Conservation (phyloP, 1,140 invertebrate genomes). For the Drosophila grimshawi region DNA sequence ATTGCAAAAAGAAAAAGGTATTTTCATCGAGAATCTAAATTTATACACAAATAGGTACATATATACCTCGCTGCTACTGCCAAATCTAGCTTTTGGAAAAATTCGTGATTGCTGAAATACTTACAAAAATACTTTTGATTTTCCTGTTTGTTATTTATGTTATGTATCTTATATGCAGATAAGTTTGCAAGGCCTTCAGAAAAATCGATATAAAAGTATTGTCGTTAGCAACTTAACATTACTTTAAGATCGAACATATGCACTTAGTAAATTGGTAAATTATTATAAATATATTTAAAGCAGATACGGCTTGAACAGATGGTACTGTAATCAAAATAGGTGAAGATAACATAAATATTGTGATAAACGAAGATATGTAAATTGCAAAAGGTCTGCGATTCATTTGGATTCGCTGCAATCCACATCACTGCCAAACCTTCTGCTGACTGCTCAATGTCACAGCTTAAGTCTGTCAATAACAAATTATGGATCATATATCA, state of each 20-base stretch:
- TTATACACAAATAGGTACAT: constrained; percentile 3
- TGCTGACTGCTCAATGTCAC: not conserved
- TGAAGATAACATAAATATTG: too few species aligned
- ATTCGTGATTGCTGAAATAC: too few species aligned
- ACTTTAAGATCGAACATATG: not conserved
- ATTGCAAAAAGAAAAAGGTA: not conserved
- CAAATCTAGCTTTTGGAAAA: not conserved
- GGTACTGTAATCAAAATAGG: too few species aligned
- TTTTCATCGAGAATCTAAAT: not conserved
- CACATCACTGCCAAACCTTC: constrained; percentile 23
- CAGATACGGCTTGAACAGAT: too few species aligned
- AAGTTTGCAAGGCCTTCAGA: too few species aligned
- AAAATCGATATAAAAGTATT: not conserved
- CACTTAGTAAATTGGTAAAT: too few species aligned
- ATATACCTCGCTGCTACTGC: not conserved
- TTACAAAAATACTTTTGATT: too few species aligned
- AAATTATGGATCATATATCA: constrained; percentile 44
- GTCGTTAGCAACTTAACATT: not conserved
- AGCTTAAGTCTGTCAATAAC: constrained; percentile 50
- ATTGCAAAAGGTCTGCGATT: too few species aligned
- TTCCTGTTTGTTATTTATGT: too few species aligned
- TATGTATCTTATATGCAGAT: too few species aligned
- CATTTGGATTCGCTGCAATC: not conserved
- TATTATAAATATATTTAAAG: too few species aligned
- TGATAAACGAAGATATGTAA: constrained; percentile 24